Evolutionary conservation across 2,797 vertebrate genomes (phyloP).

Genomic region (Spea hammondii): DNA sequence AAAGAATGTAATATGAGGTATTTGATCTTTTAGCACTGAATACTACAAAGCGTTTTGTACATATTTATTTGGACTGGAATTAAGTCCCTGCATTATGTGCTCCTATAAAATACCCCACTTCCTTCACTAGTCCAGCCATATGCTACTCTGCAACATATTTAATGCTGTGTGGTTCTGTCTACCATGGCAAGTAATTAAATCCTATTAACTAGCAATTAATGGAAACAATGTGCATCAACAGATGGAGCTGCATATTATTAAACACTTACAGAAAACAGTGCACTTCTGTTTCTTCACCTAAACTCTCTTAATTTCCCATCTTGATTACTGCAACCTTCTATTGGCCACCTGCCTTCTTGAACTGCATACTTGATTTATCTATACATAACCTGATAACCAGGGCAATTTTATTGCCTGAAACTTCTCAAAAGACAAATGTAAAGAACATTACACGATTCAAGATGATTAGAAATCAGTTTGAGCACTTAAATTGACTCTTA

Average conservation of each 20-base stretch:
- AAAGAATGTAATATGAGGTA: not conserved
- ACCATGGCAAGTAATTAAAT: slow-evolving; percentile 49
- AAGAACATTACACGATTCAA: too few species aligned
- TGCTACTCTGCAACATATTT: slow-evolving; percentile 25
- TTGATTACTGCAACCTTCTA: slow-evolving; percentile 22
- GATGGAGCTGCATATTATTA: slow-evolving; percentile 43
- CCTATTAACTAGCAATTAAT: slow-evolving; percentile 44
- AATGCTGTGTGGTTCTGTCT: slow-evolving; percentile 36
- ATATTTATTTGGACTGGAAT: slow-evolving; percentile 17
- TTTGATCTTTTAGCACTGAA: too few species aligned
- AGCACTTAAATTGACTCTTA: too few species aligned
- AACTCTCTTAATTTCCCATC: slow-evolving; percentile 15
- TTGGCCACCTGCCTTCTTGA: not conserved
- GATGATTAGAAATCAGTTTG: too few species aligned
- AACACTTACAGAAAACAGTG: slow-evolving; percentile 16
- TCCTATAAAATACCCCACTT: slow-evolving; percentile 2
- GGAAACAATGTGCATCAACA: slow-evolving; percentile 46
- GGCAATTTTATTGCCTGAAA: not conserved
- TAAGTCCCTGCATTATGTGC: slow-evolving; percentile 14
- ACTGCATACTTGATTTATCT: not conserved
- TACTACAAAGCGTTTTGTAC: not conserved
- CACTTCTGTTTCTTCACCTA: slow-evolving; percentile 10
- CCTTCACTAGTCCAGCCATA: slow-evolving; percentile 28
- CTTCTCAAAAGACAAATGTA: too few species aligned
- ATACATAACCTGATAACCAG: not conserved